phyloP scores from a whole-genome alignment of 2,888 invertebrate species.

The Cetonia aurata region DNA sequence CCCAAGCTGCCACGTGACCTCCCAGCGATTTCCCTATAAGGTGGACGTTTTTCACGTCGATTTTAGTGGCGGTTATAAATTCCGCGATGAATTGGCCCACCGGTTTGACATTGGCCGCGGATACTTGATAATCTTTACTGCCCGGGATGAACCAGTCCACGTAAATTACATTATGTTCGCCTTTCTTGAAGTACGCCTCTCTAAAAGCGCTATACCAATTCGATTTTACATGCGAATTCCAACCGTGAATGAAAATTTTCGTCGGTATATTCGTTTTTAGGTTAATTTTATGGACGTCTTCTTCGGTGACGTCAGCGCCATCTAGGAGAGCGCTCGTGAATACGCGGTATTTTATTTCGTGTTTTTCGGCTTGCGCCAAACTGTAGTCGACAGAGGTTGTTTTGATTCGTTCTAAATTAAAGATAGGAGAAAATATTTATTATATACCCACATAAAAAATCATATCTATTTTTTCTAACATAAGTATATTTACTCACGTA shows the following conservation, averaged over 20 bases:
- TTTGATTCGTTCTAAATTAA: slow-evolving; percentile 27
- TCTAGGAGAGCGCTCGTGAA: slow-evolving; percentile 50
- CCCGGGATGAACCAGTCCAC: slow-evolving; percentile 65
- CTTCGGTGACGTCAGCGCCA: slow-evolving; percentile 50
- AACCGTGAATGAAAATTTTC: slow-evolving; percentile 68
- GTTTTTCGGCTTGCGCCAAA: slow-evolving; percentile 51
- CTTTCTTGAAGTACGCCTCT: slow-evolving; percentile 63
- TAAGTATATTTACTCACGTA: slow-evolving; percentile 13
- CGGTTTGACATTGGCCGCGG: slow-evolving; percentile 66
- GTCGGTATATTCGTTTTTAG: slow-evolving; percentile 57
- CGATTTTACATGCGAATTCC: slow-evolving; percentile 65
- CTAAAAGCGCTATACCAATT: slow-evolving; percentile 63
- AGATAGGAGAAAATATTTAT: neutral
- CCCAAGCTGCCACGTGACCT: slow-evolving; percentile 63
- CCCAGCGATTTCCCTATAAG: slow-evolving; percentile 66
- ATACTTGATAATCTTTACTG: slow-evolving; percentile 57
- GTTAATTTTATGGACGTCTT: slow-evolving; percentile 45
- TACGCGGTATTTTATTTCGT: slow-evolving; percentile 53
- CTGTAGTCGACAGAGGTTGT: slow-evolving; percentile 54
- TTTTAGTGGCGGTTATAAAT: slow-evolving; percentile 59
- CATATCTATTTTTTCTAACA: too few relatives aligned
- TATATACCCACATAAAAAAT: neutral
- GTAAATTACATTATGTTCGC: slow-evolving; percentile 66
- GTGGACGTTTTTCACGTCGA: slow-evolving; percentile 63
- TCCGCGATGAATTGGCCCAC: slow-evolving; percentile 66